Percentiles rank a stretch among this genome's conserved stretches.
Evolutionary conservation across 1,140 invertebrate genomes (phyloP).

Genomic region (Mylabris phalerata): DNA sequence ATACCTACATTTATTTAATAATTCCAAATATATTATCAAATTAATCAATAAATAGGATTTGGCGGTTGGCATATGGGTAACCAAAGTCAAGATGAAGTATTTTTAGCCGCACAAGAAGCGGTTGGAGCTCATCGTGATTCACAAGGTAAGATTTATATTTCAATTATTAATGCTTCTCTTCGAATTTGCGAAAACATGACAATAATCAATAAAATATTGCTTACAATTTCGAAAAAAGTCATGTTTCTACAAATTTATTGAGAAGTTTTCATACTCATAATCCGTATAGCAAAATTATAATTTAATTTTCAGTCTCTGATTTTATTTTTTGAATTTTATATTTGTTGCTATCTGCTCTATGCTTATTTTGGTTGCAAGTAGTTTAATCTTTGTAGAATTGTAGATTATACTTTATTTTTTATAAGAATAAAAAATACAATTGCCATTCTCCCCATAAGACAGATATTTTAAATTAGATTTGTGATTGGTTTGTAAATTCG

Average conservation of each 20-base stretch:
- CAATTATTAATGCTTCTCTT: conserved; percentile 31
- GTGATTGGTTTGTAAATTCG: neutral
- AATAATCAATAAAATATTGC: conserved; percentile 1
- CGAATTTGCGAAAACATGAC: conserved; percentile 23
- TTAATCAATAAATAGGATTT: conserved; percentile 43
- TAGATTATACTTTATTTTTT: conserved; percentile 15
- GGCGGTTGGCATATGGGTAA: conserved; percentile 60
- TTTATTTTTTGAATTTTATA: conserved; percentile 28
- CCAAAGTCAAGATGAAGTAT: conserved; percentile 64
- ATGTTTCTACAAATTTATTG: conserved; percentile 19
- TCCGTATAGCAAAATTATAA: conserved; percentile 36
- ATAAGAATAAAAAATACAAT: conserved; percentile 8
- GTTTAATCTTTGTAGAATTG: conserved; percentile 11
- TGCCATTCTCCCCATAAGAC: conserved; percentile 27
- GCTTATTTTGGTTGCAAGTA: conserved; percentile 33
- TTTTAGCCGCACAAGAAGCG: conserved; percentile 63
- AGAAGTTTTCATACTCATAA: conserved; percentile 28
- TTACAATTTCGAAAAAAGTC: neutral
- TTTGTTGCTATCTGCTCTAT: conserved; percentile 12
- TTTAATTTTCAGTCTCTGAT: conserved; percentile 38
- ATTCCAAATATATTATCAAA: neutral
- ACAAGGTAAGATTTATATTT: conserved; percentile 60
- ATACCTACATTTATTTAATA: neutral
- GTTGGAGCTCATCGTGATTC: conserved; percentile 64
- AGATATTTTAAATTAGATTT: neutral